Percentiles rank a stretch among this genome's conserved stretches.
Evolutionary conservation across 2,888 invertebrate species (phyloP).

Genomic region (Ernsta delagoae): DNA sequence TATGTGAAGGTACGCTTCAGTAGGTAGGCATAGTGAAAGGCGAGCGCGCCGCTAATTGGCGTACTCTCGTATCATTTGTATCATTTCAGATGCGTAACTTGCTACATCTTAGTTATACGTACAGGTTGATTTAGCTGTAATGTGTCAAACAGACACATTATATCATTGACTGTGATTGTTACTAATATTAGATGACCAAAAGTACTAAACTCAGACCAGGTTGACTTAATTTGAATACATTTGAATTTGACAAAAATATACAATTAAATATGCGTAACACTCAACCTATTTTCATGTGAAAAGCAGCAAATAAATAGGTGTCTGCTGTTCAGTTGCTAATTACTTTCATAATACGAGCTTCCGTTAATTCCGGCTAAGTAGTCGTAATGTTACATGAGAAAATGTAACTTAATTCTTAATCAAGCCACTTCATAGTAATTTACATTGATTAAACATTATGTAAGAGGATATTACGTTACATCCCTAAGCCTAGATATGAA

Average conservation of each 20-base stretch:
- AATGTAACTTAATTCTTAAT: too few relatives aligned
- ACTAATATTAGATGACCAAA: too few relatives aligned
- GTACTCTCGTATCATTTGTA: conserved; percentile 62
- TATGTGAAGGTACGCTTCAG: neutral
- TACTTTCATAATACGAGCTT: neutral
- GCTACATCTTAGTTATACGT: neutral
- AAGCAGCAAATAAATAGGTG: too few relatives aligned
- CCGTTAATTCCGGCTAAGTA: neutral
- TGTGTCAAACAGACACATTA: neutral
- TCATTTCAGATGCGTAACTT: conserved; percentile 57
- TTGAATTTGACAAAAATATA: too few relatives aligned
- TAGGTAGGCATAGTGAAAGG: conserved; percentile 63
- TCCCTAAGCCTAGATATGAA: neutral
- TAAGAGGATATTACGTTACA: conserved; percentile 8
- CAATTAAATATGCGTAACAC: too few relatives aligned
- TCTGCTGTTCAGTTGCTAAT: too few relatives aligned
- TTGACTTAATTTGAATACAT: too few relatives aligned
- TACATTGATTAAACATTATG: neutral
- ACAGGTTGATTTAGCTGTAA: conserved; percentile 7
- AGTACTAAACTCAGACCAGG: too few relatives aligned
- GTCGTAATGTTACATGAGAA: conserved; percentile 1
- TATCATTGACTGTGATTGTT: too few relatives aligned
- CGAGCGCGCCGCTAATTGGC: conserved; percentile 62
- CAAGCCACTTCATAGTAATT: neutral
- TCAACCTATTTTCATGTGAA: too few relatives aligned